Evolutionary conservation across 2,888 invertebrate species (phyloP), one percentile per base, ranked within the genome.

Genomic region (Drosophila demipolita): DNA sequence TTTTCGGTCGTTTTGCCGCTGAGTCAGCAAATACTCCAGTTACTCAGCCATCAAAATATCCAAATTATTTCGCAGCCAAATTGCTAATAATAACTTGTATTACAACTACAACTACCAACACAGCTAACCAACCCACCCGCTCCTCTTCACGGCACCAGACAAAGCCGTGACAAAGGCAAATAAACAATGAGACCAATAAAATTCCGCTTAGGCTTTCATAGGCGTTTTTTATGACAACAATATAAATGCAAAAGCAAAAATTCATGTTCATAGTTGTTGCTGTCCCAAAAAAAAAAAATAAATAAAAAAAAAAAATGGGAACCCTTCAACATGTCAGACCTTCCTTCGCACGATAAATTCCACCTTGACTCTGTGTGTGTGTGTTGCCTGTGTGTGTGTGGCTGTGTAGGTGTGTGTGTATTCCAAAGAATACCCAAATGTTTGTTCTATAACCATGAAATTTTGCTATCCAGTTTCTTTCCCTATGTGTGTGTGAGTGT

Each of bases 221-320:
- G 90, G 91, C 91, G 91, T 91, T 87, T 91, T 91, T 91, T 91
- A 91, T 90, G 90, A 90, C 91, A 87, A 87, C 85, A 84, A 90
- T 91, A 91, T 89, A 91, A 91, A 91, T 89, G 84, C 83, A 87
- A 89, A 80, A 80, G 76, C 75, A 78, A 62, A 70, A 68, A 59
- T 66, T 71, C 78, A 73, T 65, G 74, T 60, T 50, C 61, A 63
- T 68, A 75, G 80, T 75, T 78, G 64, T 58, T 58, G 52, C 36
- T 45, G 35, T 6, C 33, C 57, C 67, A 26, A 32, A 45, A 29
- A 29, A 29, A 29, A 29, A 29, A 29, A 29, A 26, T 3, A 26
- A 26, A 26, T 3, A 3, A 3, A 26, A 26, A 26, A 26, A 29
- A 29, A 29, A 54, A 60, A 52, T 60, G 67, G 66, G 72, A 89